These are phyloP conservation scores for Agelastica alni DNA, from an alignment of 2,888 invertebrate species.

Conservation along the genomic window DNA sequence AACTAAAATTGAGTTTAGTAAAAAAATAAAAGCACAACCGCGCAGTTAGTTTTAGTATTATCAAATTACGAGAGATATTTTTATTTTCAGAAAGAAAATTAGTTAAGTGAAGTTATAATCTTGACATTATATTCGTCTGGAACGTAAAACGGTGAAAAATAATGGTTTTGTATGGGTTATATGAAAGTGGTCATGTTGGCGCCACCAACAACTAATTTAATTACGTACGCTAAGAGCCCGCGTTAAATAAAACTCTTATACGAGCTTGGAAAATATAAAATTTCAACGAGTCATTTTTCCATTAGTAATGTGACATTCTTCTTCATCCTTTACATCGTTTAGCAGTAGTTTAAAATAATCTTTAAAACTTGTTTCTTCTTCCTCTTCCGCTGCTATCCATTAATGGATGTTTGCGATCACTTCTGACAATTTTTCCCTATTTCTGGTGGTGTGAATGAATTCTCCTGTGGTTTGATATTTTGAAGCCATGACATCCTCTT, in stretches of 20 bases:
- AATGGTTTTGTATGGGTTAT: constrained; percentile 22
- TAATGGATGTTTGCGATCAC: too few species aligned
- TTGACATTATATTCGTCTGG: constrained; percentile 39
- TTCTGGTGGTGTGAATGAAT: too few species aligned
- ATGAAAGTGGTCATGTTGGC: constrained; percentile 31
- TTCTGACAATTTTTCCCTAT: too few species aligned
- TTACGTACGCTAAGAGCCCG: too few species aligned
- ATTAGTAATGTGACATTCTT: too few species aligned
- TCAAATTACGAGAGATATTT: constrained; percentile 26
- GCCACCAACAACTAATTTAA: constrained; percentile 28
- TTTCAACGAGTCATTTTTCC: too few species aligned
- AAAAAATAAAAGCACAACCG: constrained; percentile 16
- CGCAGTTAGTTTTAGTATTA: constrained; percentile 19
- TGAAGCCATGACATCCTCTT: too few species aligned
- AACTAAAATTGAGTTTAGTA: constrained; percentile 18
- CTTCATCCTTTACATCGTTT: too few species aligned
- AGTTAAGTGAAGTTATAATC: constrained; percentile 40
- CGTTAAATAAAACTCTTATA: constrained; percentile 19
- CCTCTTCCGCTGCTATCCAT: too few species aligned
- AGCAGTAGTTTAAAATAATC: too few species aligned
- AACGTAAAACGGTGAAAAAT: constrained; percentile 30
- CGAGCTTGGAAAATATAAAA: constrained; percentile 13
- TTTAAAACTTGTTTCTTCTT: too few species aligned
- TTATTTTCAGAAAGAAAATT: constrained; percentile 33
- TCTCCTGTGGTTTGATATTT: too few species aligned